phyloP scores from a whole-genome alignment of 1,140 invertebrate species.

The Odontomachus brunneus region DNA sequence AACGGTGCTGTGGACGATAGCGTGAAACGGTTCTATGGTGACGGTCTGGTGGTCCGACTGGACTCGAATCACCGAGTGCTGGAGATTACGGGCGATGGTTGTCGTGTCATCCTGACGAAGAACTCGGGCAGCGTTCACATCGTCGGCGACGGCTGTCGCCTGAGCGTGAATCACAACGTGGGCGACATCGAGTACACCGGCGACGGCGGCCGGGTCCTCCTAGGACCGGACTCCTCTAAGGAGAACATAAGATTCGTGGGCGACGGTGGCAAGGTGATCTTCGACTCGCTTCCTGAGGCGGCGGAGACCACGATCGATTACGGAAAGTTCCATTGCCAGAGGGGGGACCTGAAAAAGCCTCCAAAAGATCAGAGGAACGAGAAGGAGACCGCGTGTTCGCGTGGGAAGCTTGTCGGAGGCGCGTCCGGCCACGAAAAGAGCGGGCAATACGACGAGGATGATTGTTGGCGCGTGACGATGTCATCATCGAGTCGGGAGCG shows the following conservation, averaged over 20 bases:
- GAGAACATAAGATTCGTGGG: constrained; percentile 75
- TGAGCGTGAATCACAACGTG: constrained; percentile 73
- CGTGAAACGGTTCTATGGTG: constrained; percentile 69
- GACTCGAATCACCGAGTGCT: constrained; percentile 70
- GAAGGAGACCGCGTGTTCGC: neutral
- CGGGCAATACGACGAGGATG: too few relatives aligned
- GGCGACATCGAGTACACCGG: constrained; percentile 79
- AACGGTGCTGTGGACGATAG: neutral
- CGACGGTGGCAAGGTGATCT: constrained; percentile 72
- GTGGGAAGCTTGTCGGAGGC: neutral
- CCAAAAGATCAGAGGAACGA: neutral
- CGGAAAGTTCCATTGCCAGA: too few relatives aligned
- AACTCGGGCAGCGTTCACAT: constrained; percentile 76
- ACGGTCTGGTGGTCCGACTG: constrained; percentile 73
- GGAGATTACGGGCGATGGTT: constrained; percentile 77
- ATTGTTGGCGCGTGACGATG: neutral
- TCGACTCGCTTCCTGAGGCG: neutral
- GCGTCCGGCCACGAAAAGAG: neutral
- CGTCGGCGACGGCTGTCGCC: constrained; percentile 77
- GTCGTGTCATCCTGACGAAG: constrained; percentile 68
- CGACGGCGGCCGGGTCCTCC: constrained; percentile 76
- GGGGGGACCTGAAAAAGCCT: neutral
- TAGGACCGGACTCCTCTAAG: constrained; percentile 70
- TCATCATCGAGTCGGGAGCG: constrained; percentile 1
- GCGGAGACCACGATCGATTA: neutral